Evolutionary conservation across 30 jellyfish, hydroid and myxozoan genomes (phyloP).

Genomic region (Chrysaora quinquecirrha): DNA sequence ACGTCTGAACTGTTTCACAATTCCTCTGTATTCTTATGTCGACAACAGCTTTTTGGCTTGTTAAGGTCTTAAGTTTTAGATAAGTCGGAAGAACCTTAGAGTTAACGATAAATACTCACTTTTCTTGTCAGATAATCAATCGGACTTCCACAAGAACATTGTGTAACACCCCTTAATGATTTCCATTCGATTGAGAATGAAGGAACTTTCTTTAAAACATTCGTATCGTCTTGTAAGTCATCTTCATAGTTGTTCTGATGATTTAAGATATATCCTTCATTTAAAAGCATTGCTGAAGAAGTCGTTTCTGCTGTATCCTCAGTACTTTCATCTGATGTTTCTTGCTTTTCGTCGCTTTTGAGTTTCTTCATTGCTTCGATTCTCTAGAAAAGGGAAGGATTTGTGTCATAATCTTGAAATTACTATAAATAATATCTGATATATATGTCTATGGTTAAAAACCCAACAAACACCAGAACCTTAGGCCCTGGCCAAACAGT

Average conservation of each 20-base stretch:
- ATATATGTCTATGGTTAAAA: no score
- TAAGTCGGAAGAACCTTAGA: no score
- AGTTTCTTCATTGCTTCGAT: conserved; percentile 33
- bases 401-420: no score
- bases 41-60: no score
- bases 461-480: no score
- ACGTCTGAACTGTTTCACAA: no score
- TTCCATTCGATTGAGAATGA: conserved; percentile 90
- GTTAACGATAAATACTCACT: conserved; percentile 66
- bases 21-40: no score
- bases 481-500: no score
- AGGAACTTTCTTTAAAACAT: conserved; percentile 56
- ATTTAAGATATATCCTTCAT: conserved; percentile 54
- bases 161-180: conserved; percentile 77
- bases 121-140: conserved; percentile 85
- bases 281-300: conserved; percentile 15
- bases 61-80: no score
- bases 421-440: no score
- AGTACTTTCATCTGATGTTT: not conserved
- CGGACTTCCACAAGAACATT: conserved; percentile 95
- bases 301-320: not conserved
- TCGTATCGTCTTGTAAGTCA: conserved; percentile 8
- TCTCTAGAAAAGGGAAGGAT: conserved; percentile 17
- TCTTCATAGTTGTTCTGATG: conserved; percentile 37
- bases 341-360: conserved; percentile 8